Percentiles rank a stretch among this genome's conserved stretches.
phyloP scores from a whole-genome alignment of 2,113 vertebrate species.

The Notothenia coriiceps region DNA sequence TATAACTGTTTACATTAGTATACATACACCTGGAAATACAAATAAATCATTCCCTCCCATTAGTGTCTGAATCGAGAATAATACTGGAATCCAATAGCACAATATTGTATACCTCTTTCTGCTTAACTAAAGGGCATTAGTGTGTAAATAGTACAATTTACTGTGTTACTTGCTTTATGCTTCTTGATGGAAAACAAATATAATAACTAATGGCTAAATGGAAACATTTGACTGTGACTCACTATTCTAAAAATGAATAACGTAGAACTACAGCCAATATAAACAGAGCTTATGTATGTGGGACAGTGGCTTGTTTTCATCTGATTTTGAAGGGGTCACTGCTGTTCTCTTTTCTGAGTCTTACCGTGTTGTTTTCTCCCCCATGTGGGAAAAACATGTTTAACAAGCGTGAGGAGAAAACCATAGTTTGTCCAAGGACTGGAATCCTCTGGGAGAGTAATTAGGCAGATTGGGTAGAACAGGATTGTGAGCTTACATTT shows the following conservation, averaged over 20 bases:
- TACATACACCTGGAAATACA: conserved; percentile 8
- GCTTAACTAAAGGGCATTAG: conserved; percentile 18
- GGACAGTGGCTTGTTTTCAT: conserved; percentile 6
- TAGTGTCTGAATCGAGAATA: neutral
- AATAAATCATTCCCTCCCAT: neutral
- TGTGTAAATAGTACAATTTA: conserved; percentile 10
- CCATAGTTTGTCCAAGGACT: conserved; percentile 55
- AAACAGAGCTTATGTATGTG: conserved; percentile 24
- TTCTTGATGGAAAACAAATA: conserved; percentile 42
- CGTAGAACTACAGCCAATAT: neutral
- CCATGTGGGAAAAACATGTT: conserved; percentile 37
- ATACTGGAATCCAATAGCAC: neutral
- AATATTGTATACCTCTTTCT: neutral
- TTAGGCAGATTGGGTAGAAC: conserved; percentile 52
- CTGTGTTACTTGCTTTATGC: neutral
- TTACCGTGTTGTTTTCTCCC: neutral
- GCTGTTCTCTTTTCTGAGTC: conserved; percentile 21
- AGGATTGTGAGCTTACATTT: conserved; percentile 45
- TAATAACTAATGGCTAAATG: conserved; percentile 30
- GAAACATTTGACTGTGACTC: conserved; percentile 28
- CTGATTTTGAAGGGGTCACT: conserved; percentile 33
- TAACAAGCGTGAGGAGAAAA: conserved; percentile 33
- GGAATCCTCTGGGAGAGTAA: conserved; percentile 47
- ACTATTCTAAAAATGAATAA: conserved; percentile 28
- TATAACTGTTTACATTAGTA: conserved; percentile 1